These are phyloP conservation scores for Gari tellinella DNA, from an alignment of 2,888 invertebrate genomes.

Conservation along the genomic window DNA sequence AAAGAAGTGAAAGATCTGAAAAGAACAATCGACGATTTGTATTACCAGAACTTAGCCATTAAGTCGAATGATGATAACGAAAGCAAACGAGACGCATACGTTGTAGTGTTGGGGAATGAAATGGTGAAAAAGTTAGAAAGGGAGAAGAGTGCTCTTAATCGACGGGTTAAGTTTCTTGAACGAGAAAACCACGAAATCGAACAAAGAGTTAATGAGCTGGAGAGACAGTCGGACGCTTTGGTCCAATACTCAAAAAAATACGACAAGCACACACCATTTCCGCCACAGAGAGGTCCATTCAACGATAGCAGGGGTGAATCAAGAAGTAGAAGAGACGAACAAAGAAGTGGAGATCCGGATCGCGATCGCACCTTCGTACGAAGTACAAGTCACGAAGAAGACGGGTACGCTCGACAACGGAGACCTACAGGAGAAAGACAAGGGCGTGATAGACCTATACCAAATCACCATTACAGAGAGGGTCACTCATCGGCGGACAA, in stretches of 20 bases:
- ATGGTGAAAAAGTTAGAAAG: slow-evolving; percentile 53
- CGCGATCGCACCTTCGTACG: background rate
- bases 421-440: too few relatives aligned
- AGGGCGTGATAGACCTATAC: background rate
- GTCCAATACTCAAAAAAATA: slow-evolving; percentile 41
- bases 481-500: too few relatives aligned
- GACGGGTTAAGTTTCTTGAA: slow-evolving; percentile 53
- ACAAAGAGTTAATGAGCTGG: slow-evolving; percentile 49
- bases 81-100: slow-evolving; percentile 44
- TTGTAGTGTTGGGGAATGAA: slow-evolving; percentile 58
- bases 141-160: slow-evolving; percentile 53
- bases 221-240: slow-evolving; percentile 45
- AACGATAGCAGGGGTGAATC: slow-evolving; percentile 1
- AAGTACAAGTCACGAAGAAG: too few relatives aligned
- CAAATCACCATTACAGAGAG: slow-evolving; percentile 7
- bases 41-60: slow-evolving; percentile 56
- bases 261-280: slow-evolving; percentile 38
- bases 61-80: slow-evolving; percentile 47
- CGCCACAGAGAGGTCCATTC: background rate
- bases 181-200: slow-evolving; percentile 57
- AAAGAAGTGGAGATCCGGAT: background rate
- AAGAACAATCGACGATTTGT: slow-evolving; percentile 55
- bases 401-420: too few relatives aligned
- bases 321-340: background rate
- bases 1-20: slow-evolving; percentile 53